Conservation (phyloP, 1,140 invertebrate genomes). For the Cepaea nemoralis region DNA sequence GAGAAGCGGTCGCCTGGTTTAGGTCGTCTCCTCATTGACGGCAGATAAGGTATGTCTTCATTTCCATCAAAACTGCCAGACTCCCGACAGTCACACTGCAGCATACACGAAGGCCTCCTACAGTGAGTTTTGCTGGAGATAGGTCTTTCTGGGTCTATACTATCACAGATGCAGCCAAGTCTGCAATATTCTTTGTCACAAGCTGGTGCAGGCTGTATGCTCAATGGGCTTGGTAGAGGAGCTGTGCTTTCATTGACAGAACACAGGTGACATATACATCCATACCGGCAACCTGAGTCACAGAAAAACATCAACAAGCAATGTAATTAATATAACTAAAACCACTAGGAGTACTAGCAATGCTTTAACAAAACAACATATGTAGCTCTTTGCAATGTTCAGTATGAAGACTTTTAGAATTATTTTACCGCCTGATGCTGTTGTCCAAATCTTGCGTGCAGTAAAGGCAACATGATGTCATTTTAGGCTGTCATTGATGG, state of each 20-base stretch:
- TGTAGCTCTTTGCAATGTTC: too few relatives aligned
- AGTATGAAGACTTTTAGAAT: too few relatives aligned
- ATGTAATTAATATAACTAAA: not conserved
- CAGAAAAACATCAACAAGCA: not conserved
- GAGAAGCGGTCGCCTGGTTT: constrained; percentile 47
- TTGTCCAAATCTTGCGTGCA: too few relatives aligned
- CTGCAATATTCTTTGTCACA: constrained; percentile 69
- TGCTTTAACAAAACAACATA: too few relatives aligned
- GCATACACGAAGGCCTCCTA: constrained; percentile 54
- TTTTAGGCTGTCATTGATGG: too few relatives aligned
- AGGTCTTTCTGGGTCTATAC: constrained; percentile 47
- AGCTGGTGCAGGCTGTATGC: constrained; percentile 20
- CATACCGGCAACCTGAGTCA: constrained; percentile 64
- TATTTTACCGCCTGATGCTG: too few relatives aligned
- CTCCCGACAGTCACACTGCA: constrained; percentile 49
- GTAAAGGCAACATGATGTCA: too few relatives aligned
- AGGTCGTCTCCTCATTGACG: constrained; percentile 39
- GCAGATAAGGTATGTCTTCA: constrained; percentile 40
- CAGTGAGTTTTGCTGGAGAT: constrained; percentile 40
- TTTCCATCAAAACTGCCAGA: constrained; percentile 23
- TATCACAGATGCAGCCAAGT: constrained; percentile 68
- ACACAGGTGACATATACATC: constrained; percentile 68
- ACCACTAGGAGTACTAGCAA: too few relatives aligned
- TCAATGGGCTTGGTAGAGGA: constrained; percentile 39
- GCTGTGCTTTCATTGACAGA: constrained; percentile 46